Evolutionary conservation across 1,140 invertebrate species (phyloP), one percentile per base, ranked within the genome.

Genomic region (Meloidogyne floridensis): DNA sequence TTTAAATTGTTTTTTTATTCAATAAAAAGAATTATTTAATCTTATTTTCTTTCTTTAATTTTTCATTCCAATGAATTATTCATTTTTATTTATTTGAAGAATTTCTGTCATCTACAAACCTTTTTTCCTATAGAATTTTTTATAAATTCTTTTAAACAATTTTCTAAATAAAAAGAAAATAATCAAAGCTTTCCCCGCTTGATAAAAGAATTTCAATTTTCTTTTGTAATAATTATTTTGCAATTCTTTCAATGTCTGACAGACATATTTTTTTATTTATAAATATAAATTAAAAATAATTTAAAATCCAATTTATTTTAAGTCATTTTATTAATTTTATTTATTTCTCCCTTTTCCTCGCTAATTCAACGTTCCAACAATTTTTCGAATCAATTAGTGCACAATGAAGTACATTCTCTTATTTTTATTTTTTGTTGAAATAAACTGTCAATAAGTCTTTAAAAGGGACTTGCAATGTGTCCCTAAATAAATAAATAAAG

Each of bases 401-500:
- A 15, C 4, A 5, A 65, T n/a, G n/a, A 65, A 65, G 59, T 65
- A n/a, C 10, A 65, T 65, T 18, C 59, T 65, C n/a, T 65, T 6
- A n/a, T 54, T 54, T 54, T 54, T 65, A 65, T 65, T 65, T 65
- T 65, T 65, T 65, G n/a, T n/a, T n/a, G 15, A 65, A n/a, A n/a
- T 15, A 65, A 65, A n/a, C 59, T 65, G n/a, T 65, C 59, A 65
- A n/a, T 15, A 65, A 65, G 15, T 65, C 59, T 65, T 65, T 65
- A 47, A 47, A 47, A 6, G 59, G n/a, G n/a, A 65, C n/a, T 65
- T 65, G 59, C 59, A 65, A 65, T 65, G 7, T 47, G 59, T 65
- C 13, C 59, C 59, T 65, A 65, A 11, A 59, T 65, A 65, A 65
- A 65, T 65, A 65, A 11, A 59, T 65, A 65, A 65, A 65, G 59